phyloP scores from a whole-genome alignment of 2,797 vertebrate species.

The Cercopithecus mitis region DNA sequence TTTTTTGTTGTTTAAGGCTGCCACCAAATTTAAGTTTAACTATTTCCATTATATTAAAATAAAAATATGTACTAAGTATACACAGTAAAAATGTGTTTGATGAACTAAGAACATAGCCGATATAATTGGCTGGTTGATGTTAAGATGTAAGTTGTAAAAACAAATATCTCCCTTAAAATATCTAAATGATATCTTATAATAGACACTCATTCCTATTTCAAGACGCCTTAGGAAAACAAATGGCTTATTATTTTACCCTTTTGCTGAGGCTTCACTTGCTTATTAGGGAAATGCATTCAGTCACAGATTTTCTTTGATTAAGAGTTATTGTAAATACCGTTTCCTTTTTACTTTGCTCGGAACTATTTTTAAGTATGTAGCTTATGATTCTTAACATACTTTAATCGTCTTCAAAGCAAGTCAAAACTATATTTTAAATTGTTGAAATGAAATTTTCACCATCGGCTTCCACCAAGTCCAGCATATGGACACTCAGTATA shows the following conservation, averaged over 20 bases:
- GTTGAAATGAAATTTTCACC: conserved; percentile 19
- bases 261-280: background rate
- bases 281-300: background rate
- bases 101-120: background rate
- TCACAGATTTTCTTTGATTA: conserved; percentile 9
- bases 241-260: background rate
- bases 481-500: background rate
- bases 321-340: background rate
- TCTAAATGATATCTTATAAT: background rate
- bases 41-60: conserved; percentile 21
- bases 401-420: background rate
- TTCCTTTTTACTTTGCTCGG: background rate
- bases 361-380: conserved; percentile 1
- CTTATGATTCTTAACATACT: background rate
- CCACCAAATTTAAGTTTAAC: background rate
- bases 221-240: background rate
- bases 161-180: background rate
- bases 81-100: background rate
- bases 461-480: background rate
- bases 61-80: background rate
- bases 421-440: conserved; percentile 21
- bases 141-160: background rate
- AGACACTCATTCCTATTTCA: background rate
- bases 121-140: background rate
- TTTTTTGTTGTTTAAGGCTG: conserved; percentile 3